phyloP scores from a whole-genome alignment of 1,140 invertebrate genomes.

The Pogonognathellus flavescens region DNA sequence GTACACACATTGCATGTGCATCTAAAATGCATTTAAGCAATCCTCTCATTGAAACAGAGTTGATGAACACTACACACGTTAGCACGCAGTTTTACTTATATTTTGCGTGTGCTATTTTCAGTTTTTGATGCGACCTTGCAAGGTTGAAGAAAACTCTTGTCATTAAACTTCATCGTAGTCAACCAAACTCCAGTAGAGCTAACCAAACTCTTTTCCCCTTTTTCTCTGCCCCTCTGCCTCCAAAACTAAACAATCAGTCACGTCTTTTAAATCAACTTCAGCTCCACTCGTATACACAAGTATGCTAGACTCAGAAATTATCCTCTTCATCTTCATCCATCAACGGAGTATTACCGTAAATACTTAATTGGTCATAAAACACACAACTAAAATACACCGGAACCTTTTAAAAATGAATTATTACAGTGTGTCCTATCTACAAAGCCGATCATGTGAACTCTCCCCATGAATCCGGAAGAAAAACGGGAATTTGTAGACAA shows the following conservation, averaged over 20 bases:
- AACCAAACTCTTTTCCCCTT: background rate
- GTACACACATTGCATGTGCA: conserved; percentile 53
- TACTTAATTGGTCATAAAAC: no score
- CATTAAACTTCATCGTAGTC: conserved; percentile 14
- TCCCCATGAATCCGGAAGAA: no score
- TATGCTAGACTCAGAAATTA: background rate
- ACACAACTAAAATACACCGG: no score
- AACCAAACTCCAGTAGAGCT: background rate
- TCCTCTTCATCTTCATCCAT: background rate
- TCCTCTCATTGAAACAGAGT: conserved; percentile 50
- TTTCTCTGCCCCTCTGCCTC: background rate
- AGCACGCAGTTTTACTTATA: conserved; percentile 56
- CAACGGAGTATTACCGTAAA: background rate
- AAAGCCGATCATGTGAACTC: no score
- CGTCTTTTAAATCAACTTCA: background rate
- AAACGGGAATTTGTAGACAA: no score
- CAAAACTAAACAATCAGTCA: background rate
- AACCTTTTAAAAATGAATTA: no score
- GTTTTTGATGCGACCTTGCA: conserved; percentile 57
- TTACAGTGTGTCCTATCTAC: no score
- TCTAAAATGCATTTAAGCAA: conserved; percentile 59
- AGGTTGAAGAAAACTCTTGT: conserved; percentile 43
- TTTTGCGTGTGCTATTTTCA: conserved; percentile 60
- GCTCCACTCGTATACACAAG: no score
- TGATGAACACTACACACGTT: conserved; percentile 62